phyloP scores from a whole-genome alignment of 2,797 vertebrate species.

The Siniperca scherzeri region DNA sequence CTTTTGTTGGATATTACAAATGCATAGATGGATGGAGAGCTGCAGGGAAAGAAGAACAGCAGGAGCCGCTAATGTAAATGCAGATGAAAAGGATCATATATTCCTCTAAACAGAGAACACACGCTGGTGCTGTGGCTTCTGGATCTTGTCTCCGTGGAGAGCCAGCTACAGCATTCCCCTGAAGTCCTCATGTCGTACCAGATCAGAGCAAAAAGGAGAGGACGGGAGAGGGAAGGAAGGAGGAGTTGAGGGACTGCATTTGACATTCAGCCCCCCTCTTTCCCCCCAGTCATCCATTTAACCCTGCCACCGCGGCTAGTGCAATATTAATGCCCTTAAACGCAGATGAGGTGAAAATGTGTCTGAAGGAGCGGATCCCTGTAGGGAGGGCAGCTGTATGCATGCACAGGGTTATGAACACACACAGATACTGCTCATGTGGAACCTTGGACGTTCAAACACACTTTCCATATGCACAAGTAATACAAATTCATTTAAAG shows the following conservation, averaged over 20 bases:
- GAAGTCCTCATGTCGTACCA: slow-evolving; percentile 57
- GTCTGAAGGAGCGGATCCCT: slow-evolving; percentile 84
- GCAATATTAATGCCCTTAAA: slow-evolving; percentile 93
- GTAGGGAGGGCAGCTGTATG: slow-evolving; percentile 75
- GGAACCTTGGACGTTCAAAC: slow-evolving; percentile 37
- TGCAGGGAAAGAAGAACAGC: slow-evolving; percentile 28
- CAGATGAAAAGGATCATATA: slow-evolving; percentile 59
- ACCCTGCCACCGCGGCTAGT: slow-evolving; percentile 86
- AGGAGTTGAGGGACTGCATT: slow-evolving; percentile 73
- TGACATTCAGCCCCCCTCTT: slow-evolving; percentile 70
- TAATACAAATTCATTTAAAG: slow-evolving; percentile 32
- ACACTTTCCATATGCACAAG: slow-evolving; percentile 30
- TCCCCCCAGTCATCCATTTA: slow-evolving; percentile 86
- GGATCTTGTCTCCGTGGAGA: slow-evolving; percentile 50
- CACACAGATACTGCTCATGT: slow-evolving; percentile 30
- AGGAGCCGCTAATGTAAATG: slow-evolving; percentile 46
- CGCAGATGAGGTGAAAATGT: slow-evolving; percentile 89
- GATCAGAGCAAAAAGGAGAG: slow-evolving; percentile 53
- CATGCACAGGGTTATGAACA: slow-evolving; percentile 72
- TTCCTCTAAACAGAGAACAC: slow-evolving; percentile 60
- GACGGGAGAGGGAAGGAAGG: slow-evolving; percentile 39
- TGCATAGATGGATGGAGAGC: slow-evolving; percentile 21
- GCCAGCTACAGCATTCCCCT: slow-evolving; percentile 40
- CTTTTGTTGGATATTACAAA: slow-evolving; percentile 39
- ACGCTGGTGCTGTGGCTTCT: slow-evolving; percentile 57